phyloP scores from a whole-genome alignment of 2,888 invertebrate genomes.

The Podotricha telesiphe region DNA sequence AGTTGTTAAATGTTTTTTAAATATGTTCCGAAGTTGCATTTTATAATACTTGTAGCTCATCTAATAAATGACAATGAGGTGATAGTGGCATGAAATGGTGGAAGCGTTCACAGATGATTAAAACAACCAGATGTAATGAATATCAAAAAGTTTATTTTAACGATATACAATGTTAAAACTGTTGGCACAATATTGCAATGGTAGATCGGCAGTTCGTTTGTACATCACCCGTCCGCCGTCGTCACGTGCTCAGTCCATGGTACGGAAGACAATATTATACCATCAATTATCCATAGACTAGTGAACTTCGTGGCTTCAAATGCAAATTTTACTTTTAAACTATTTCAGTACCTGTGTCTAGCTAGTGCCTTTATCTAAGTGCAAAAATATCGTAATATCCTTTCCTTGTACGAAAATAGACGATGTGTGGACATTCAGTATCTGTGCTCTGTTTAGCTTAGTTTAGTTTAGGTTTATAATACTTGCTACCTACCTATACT shows the following conservation, averaged over 20 bases:
- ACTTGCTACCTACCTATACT: conserved; percentile 38
- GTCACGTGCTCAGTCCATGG: not conserved
- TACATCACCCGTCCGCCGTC: conserved; percentile 25
- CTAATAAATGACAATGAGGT: not conserved
- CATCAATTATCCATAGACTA: conserved; percentile 17
- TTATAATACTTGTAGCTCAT: not conserved
- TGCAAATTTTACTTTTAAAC: not conserved
- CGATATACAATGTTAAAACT: conserved; percentile 64
- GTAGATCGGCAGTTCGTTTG: conserved; percentile 37
- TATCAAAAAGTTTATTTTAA: conserved; percentile 78
- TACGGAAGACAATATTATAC: conserved; percentile 25
- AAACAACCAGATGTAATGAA: conserved; percentile 57
- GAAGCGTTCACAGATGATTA: conserved; percentile 31
- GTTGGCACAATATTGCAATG: conserved; percentile 73
- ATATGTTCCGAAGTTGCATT: not conserved
- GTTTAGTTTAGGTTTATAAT: too few relatives aligned
- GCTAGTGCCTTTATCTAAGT: conserved; percentile 68
- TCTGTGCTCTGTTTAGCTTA: conserved; percentile 67
- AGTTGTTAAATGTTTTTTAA: not conserved
- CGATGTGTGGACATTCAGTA: conserved; percentile 62
- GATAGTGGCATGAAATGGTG: conserved; percentile 12
- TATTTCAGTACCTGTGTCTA: conserved; percentile 43
- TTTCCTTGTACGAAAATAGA: conserved; percentile 74
- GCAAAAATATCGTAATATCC: conserved; percentile 74
- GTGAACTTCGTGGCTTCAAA: conserved; percentile 4